A percentile compares a stretch with the other conserved stretches of the same genome.
Conservation (phyloP, 2,888 invertebrate species). For the Pherbina coryleti region DNA sequence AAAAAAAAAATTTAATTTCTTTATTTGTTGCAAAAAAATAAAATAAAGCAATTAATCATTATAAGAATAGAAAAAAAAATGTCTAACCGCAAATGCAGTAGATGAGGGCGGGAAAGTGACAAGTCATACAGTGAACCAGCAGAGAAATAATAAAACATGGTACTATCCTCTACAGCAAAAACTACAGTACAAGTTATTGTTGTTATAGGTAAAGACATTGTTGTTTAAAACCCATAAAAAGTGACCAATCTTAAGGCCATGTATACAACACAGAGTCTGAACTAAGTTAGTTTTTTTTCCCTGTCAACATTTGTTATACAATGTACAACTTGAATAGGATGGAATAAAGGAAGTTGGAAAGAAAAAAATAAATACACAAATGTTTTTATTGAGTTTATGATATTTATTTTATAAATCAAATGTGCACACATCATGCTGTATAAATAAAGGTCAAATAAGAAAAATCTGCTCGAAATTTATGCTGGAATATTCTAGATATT, state of each 20-base stretch:
- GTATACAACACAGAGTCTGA: too few species aligned
- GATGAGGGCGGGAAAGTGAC: neutral
- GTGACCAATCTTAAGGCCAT: too few species aligned
- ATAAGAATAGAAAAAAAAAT: neutral
- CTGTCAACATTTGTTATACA: too few species aligned
- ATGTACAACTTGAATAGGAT: too few species aligned
- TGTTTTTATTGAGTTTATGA: neutral
- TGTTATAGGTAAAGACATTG: too few species aligned
- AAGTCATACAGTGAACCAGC: too few species aligned
- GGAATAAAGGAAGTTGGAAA: too few species aligned
- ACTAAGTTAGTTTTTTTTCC: too few species aligned
- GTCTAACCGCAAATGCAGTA: neutral
- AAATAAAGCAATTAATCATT: neutral
- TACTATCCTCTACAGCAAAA: too few species aligned
- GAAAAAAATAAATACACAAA: neutral
- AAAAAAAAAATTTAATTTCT: neutral
- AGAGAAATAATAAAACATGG: too few species aligned
- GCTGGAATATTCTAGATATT: neutral
- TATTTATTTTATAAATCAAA: slow-evolving; percentile 10
- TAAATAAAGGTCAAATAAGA: neutral
- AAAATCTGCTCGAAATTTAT: neutral
- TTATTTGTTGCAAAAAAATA: neutral
- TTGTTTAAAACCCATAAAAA: too few species aligned
- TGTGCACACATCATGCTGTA: neutral
- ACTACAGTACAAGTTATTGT: too few species aligned